Percentiles rank a stretch among this genome's conserved stretches.
phyloP scores from a whole-genome alignment of 2,888 invertebrate species.

The Unio delphinus region DNA sequence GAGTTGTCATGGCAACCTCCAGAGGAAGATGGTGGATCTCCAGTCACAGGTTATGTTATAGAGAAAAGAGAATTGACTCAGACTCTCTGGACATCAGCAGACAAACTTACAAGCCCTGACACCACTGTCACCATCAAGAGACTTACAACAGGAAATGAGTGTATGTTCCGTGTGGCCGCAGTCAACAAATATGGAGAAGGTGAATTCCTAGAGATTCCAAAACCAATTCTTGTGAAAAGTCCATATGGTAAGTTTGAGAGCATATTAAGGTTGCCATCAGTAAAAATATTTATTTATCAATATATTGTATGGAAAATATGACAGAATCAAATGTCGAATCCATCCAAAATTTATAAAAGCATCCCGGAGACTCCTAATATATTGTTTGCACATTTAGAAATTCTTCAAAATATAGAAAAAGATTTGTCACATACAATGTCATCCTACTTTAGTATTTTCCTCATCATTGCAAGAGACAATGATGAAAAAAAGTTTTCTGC shows the following conservation, averaged over 20 bases:
- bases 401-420: too few relatives aligned
- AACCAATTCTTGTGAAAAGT: conserved; percentile 76
- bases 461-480: too few relatives aligned
- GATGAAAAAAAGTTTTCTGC: too few relatives aligned
- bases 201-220: conserved; percentile 76
- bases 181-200: conserved; percentile 88
- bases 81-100: conserved; percentile 60
- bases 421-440: too few relatives aligned
- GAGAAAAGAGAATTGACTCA: conserved; percentile 80
- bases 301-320: too few relatives aligned
- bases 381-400: too few relatives aligned
- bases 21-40: conserved; percentile 73
- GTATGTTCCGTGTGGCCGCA: conserved; percentile 89
- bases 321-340: too few relatives aligned
- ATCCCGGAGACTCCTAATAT: too few relatives aligned
- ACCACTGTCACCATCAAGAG: conserved; percentile 78
- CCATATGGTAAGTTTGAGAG: conserved; percentile 78
- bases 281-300: neutral
- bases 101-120: conserved; percentile 53
- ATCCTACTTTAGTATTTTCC: too few relatives aligned
- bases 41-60: conserved; percentile 76
- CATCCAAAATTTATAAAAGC: too few relatives aligned
- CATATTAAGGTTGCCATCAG: neutral
- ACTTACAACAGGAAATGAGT: conserved; percentile 84
- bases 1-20: conserved; percentile 73